These are phyloP conservation scores for Erithacus rubecula DNA, from an alignment of 2,797 vertebrate species.

Conservation along the genomic window DNA sequence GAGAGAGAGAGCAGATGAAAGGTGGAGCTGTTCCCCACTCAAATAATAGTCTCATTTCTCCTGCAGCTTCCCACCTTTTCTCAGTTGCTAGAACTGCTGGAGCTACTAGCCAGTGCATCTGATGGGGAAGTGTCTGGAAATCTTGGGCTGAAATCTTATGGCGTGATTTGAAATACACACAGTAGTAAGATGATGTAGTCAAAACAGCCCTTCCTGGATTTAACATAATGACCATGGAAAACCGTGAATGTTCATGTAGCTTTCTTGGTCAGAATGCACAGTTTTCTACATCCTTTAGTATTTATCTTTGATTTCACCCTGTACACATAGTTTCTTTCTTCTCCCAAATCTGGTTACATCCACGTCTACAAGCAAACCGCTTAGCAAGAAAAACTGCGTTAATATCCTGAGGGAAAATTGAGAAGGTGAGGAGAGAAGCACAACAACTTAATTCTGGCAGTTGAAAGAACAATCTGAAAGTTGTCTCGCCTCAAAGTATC, in stretches of 20 bases:
- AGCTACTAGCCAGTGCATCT: background rate
- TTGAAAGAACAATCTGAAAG: slow-evolving; percentile 46
- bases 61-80: background rate
- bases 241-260: background rate
- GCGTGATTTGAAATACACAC: background rate
- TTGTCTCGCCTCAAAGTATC: slow-evolving; percentile 29
- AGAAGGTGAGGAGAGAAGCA: slow-evolving; percentile 44
- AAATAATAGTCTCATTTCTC: background rate
- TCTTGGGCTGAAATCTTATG: background rate
- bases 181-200: background rate
- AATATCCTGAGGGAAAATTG: slow-evolving; percentile 46
- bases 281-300: background rate
- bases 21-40: background rate
- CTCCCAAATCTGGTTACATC: slow-evolving; percentile 11
- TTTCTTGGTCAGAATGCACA: background rate
- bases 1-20: background rate
- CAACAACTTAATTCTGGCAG: slow-evolving; percentile 57
- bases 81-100: background rate
- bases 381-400: slow-evolving; percentile 39
- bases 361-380: background rate
- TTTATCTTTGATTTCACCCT: background rate
- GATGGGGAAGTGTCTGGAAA: background rate
- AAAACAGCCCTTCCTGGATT: background rate
- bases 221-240: background rate
- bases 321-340: background rate